These are phyloP conservation scores for Chloromyia formosa DNA, from an alignment of 2,888 invertebrate genomes.

Conservation along the genomic window DNA sequence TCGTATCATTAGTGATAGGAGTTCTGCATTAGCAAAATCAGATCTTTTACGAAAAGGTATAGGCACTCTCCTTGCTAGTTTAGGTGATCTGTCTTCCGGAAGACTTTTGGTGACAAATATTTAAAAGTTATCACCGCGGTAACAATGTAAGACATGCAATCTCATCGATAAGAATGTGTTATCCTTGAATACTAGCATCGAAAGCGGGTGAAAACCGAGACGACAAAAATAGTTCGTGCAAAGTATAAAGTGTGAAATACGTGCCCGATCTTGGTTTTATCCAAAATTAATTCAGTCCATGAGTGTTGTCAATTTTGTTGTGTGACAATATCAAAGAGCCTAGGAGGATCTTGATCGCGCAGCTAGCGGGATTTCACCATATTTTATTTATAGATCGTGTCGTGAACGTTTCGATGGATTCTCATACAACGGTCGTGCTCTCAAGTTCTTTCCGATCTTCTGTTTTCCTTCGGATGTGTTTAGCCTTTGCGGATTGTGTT, in stretches of 20 bases:
- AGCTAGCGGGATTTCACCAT: not conserved
- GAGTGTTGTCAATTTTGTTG: slow-evolving; percentile 29
- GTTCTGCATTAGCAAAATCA: too few species aligned
- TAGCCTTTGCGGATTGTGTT: slow-evolving; percentile 14
- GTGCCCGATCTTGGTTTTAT: slow-evolving; percentile 11
- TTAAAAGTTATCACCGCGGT: not conserved
- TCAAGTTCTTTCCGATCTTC: not conserved
- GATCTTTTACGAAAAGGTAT: not conserved
- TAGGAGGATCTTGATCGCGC: slow-evolving; percentile 1
- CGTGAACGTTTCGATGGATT: slow-evolving; percentile 12
- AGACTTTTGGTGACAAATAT: slow-evolving; percentile 2
- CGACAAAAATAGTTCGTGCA: slow-evolving; percentile 29
- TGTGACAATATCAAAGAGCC: slow-evolving; percentile 3
- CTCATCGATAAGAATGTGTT: slow-evolving; percentile 3
- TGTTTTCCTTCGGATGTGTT: slow-evolving; percentile 16
- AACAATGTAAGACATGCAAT: not conserved
- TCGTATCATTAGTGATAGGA: not conserved
- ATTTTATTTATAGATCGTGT: slow-evolving; percentile 36
- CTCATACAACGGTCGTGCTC: slow-evolving; percentile 17
- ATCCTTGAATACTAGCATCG: not conserved
- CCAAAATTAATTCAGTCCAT: slow-evolving; percentile 33
- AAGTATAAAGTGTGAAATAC: not conserved
- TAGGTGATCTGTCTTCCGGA: slow-evolving; percentile 27
- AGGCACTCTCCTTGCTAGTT: not conserved
- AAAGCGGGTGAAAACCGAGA: not conserved